Evolutionary conservation across 2,888 invertebrate genomes (phyloP).

Genomic region (Cantharis nigra): DNA sequence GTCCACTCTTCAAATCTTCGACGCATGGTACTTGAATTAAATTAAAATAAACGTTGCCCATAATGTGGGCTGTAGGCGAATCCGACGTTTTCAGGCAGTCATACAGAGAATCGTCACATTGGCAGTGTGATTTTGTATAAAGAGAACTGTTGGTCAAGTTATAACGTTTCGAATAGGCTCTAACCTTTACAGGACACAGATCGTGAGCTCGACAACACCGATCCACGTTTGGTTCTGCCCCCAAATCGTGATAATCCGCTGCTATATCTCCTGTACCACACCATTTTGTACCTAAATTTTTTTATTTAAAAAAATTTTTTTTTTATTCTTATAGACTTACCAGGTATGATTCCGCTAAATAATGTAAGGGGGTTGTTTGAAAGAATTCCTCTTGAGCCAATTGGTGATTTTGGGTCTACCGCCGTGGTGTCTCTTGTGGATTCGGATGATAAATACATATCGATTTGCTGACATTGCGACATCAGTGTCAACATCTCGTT

Average conservation of each 20-base stretch:
- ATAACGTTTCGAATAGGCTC: constrained; percentile 72
- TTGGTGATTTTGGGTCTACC: constrained; percentile 5
- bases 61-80: constrained; percentile 71
- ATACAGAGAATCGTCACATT: constrained; percentile 82
- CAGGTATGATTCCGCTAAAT: constrained; percentile 81
- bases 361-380: constrained; percentile 71
- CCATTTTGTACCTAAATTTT: constrained; percentile 90
- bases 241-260: constrained; percentile 81
- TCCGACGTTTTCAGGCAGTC: constrained; percentile 77
- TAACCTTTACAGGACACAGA: constrained; percentile 82
- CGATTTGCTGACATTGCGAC: constrained; percentile 77
- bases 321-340: constrained; percentile 60
- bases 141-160: constrained; percentile 82
- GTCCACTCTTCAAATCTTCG: constrained; percentile 59
- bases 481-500: constrained; percentile 78
- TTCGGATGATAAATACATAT: constrained; percentile 35
- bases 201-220: constrained; percentile 90
- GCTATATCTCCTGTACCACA: constrained; percentile 92
- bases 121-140: constrained; percentile 88
- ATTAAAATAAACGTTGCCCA: constrained; percentile 88
- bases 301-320: not conserved
- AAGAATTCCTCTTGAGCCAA: constrained; percentile 52
- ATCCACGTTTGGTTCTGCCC: constrained; percentile 73
- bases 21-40: constrained; percentile 77
- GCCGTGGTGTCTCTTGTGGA: not conserved